phyloP scores from a whole-genome alignment of 2,888 invertebrate species.

The Parnassius mnemosyne region DNA sequence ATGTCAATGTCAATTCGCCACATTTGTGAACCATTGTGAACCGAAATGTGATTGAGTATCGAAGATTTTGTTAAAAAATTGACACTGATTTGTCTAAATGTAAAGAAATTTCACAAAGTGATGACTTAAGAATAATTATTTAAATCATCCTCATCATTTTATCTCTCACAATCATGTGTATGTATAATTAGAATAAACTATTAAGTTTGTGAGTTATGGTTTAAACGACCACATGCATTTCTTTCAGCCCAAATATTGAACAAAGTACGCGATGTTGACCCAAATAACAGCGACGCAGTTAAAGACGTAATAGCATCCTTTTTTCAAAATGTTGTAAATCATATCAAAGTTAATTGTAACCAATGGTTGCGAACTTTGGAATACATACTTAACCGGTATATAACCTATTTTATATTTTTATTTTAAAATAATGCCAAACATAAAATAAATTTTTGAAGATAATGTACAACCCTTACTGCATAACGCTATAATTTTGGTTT shows the following conservation, averaged over 20 bases:
- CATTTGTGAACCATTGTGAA: too few species aligned
- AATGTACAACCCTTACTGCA: too few species aligned
- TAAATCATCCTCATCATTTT: background rate
- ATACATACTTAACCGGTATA: constrained; percentile 62
- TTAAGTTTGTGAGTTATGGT: background rate
- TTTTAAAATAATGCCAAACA: too few species aligned
- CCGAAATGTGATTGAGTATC: too few species aligned
- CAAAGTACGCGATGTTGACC: constrained; percentile 59
- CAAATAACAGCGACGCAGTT: constrained; percentile 62
- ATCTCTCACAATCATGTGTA: constrained; percentile 12
- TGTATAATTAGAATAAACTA: constrained; percentile 5
- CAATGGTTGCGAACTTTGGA: constrained; percentile 56
- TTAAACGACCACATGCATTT: constrained; percentile 1
- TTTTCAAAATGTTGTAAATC: constrained; percentile 55
- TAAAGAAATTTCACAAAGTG: too few species aligned
- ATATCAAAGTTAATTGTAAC: constrained; percentile 44
- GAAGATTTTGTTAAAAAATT: too few species aligned
- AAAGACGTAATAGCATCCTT: constrained; percentile 57
- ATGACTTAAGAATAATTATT: background rate
- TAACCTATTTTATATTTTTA: constrained; percentile 41
- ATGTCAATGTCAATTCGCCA: too few species aligned
- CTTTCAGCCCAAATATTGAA: constrained; percentile 62
- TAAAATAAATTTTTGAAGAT: too few species aligned
- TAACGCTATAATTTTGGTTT: too few species aligned
- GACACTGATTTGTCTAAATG: too few species aligned